Conservation (phyloP, 2,888 invertebrate species). For the Masnerella sp. region DNA sequence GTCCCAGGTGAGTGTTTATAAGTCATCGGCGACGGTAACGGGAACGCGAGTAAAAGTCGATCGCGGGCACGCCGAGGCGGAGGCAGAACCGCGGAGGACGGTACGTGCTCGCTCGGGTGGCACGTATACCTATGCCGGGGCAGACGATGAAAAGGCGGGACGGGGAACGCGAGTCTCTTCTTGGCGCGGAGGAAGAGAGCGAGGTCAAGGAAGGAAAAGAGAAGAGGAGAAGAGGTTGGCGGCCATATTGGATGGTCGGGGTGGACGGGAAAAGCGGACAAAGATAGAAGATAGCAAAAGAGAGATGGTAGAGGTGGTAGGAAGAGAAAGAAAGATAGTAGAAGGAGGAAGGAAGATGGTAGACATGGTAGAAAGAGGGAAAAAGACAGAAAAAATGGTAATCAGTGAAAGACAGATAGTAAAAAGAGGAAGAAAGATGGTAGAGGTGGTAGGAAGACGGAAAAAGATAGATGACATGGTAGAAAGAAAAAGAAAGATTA, state of each 20-base stretch:
- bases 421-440: too few species aligned
- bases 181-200: slow-evolving; percentile 60
- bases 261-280: slow-evolving; percentile 63
- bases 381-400: too few species aligned
- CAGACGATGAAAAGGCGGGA: slow-evolving; percentile 61
- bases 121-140: slow-evolving; percentile 63
- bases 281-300: too few species aligned
- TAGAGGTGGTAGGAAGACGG: too few species aligned
- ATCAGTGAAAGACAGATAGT: too few species aligned
- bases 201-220: slow-evolving; percentile 67
- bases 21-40: slow-evolving; percentile 34
- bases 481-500: too few species aligned
- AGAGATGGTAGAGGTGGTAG: too few species aligned
- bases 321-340: slow-evolving; percentile 64
- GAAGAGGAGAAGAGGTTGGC: slow-evolving; percentile 71
- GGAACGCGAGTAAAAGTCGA: slow-evolving; percentile 34
- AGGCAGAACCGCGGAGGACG: slow-evolving; percentile 59
- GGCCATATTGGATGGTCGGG: slow-evolving; percentile 75
- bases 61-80: slow-evolving; percentile 21
- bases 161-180: slow-evolving; percentile 45
- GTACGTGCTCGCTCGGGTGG: slow-evolving; percentile 62
- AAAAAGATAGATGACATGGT: too few species aligned
- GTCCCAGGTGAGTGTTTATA: slow-evolving; percentile 90
- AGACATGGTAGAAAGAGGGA: too few species aligned
- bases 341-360: too few species aligned